phyloP scores from a whole-genome alignment of 2,888 invertebrate species.

The Spatulosminthurus flaviceps region DNA sequence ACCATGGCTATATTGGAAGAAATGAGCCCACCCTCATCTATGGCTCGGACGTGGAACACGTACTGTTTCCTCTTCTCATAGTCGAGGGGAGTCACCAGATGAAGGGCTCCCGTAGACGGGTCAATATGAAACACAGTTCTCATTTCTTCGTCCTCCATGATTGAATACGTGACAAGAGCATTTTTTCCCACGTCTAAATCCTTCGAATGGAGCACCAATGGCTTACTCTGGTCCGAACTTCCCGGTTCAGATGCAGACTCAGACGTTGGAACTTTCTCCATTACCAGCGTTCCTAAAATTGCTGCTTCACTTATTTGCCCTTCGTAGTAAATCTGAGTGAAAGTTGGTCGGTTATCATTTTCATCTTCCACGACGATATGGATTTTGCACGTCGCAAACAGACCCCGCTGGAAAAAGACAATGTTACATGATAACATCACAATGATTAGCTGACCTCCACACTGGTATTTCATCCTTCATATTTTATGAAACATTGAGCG shows the following conservation, averaged over 20 bases:
- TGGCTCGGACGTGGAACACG: constrained; percentile 84
- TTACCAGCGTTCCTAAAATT: constrained; percentile 72
- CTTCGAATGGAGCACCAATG: constrained; percentile 83
- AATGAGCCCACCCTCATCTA: constrained; percentile 82
- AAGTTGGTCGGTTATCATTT: constrained; percentile 59
- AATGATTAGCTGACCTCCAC: neutral
- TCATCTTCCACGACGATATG: constrained; percentile 58
- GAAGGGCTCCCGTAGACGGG: constrained; percentile 86
- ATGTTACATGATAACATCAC: constrained; percentile 1
- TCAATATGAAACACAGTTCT: constrained; percentile 85
- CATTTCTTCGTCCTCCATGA: constrained; percentile 78
- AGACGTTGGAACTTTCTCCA: constrained; percentile 60
- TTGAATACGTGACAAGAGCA: constrained; percentile 83
- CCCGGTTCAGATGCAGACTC: neutral
- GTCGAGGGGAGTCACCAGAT: constrained; percentile 80
- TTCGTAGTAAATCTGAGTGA: constrained; percentile 68
- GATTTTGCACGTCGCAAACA: constrained; percentile 57
- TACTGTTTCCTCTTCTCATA: constrained; percentile 78
- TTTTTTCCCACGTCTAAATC: constrained; percentile 90
- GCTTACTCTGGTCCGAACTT: constrained; percentile 65
- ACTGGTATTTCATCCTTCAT: neutral
- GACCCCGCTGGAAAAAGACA: constrained; percentile 55
- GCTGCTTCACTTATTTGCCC: constrained; percentile 83
- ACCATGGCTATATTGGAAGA: constrained; percentile 83
- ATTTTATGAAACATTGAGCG: neutral